phyloP scores from a whole-genome alignment of 1,140 invertebrate species.

The Meloidogyne floridensis region DNA sequence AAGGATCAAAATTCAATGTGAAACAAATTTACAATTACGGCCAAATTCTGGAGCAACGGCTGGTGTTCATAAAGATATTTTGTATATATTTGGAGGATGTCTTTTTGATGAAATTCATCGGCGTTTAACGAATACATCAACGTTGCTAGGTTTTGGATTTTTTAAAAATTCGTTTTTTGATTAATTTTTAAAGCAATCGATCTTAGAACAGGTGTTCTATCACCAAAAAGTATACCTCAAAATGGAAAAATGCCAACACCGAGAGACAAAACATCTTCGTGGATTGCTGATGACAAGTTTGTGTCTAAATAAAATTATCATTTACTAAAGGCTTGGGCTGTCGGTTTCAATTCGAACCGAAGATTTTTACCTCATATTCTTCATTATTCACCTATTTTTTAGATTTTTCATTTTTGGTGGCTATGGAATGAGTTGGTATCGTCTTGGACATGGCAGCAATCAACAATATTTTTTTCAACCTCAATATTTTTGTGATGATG shows the following conservation, averaged over 20 bases:
- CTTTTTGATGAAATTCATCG: slow-evolving; percentile 27
- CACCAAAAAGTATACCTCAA: slow-evolving; percentile 3
- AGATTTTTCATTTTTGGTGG: slow-evolving; percentile 31
- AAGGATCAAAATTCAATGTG: slow-evolving; percentile 32
- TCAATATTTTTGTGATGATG: slow-evolving; percentile 27
- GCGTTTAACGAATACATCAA: slow-evolving; percentile 26
- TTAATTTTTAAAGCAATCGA: slow-evolving; percentile 22
- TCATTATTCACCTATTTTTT: background rate
- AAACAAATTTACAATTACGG: slow-evolving; percentile 10
- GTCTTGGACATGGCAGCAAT: slow-evolving; percentile 15
- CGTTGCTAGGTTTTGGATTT: slow-evolving; percentile 11
- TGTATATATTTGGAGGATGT: slow-evolving; percentile 28
- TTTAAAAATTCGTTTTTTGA: background rate
- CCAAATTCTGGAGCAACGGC: slow-evolving; percentile 30
- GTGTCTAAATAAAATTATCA: background rate
- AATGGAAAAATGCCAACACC: slow-evolving; percentile 22
- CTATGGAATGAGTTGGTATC: slow-evolving; percentile 33
- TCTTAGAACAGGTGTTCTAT: slow-evolving; percentile 16
- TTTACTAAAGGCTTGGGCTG: no score
- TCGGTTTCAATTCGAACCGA: no score
- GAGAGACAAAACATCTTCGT: slow-evolving; percentile 22
- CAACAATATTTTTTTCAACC: slow-evolving; percentile 30
- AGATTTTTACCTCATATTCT: no score
- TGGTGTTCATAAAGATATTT: slow-evolving; percentile 1
- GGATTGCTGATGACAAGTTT: slow-evolving; percentile 31